These are phyloP conservation scores for Drosophila picticornis DNA, from an alignment of 2,888 invertebrate species.

Conservation along the genomic window DNA sequence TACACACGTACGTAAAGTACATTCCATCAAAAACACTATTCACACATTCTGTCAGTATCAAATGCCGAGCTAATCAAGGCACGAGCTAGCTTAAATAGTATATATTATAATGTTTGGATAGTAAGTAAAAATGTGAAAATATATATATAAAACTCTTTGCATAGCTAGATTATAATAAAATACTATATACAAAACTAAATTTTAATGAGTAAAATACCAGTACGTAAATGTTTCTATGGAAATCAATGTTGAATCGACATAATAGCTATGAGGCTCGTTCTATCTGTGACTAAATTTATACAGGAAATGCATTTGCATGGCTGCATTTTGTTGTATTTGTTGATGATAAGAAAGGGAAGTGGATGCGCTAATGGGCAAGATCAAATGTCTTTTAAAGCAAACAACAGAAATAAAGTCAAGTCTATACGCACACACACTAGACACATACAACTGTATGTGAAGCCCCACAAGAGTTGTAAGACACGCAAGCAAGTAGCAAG, in stretches of 20 bases:
- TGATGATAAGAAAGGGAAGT: background rate
- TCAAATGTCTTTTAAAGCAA: conserved; percentile 4
- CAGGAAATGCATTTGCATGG: background rate
- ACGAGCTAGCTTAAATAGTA: background rate
- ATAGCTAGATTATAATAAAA: background rate
- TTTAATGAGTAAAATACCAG: background rate
- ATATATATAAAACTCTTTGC: background rate
- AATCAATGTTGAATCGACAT: background rate
- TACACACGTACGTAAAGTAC: background rate
- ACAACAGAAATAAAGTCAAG: background rate
- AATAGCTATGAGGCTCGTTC: background rate
- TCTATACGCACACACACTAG: conserved; percentile 3
- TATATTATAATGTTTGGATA: background rate
- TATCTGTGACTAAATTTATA: background rate
- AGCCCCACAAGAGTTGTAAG: conserved; percentile 47
- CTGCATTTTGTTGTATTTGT: conserved; percentile 7
- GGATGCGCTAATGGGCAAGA: background rate
- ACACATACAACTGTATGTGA: conserved; percentile 17
- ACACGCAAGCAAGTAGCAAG: conserved; percentile 10
- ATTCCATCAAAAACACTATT: background rate
- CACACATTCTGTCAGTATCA: background rate
- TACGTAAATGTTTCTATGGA: background rate
- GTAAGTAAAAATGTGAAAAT: background rate
- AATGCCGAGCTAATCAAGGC: background rate
- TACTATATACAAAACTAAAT: background rate